Evolutionary conservation across 2,113 vertebrate genomes (phyloP), one percentile per base, ranked within the genome.

Genomic region (Gallinago jamesoni): DNA sequence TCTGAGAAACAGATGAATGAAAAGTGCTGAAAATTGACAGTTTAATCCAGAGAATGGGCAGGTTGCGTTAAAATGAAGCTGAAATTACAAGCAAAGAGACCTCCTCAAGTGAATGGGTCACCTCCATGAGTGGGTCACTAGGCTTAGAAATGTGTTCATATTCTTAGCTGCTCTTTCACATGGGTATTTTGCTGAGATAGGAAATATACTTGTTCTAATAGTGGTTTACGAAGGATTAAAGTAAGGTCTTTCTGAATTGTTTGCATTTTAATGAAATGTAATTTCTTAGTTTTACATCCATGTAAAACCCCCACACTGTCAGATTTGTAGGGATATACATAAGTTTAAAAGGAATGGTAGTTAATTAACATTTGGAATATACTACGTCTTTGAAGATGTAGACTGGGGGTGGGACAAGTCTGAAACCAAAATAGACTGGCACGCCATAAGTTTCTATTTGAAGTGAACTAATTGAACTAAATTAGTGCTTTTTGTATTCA

Each of bases 381-480:
- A 83, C 47, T 76, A 37, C 0, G 5, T 75, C 89, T 91, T 96
- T 94, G 93, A 87, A 95, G 94, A 79, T 79, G 57, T 69, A 89
- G 60, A 80, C 77, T 39, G 62, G 84, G 70, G 74, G 81, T 91
- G 87, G 93, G 50, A 95, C 74, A 90, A 91, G 62, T 87, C 70
- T 96, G 87, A 93, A 96, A 87, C 70, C 27, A 87, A 97, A 96
- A 96, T 94, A 95, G 87, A 74, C 57, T 93, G 78, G 59, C 75
- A 90, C 0, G 0, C 69, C 48, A 9, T 93, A 84, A 87, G 77
- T 87, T 94, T 94, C 89, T 95, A 53, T 95, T 94, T 95, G 89
- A 94, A 89, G 84, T 94, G 77, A 95, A 89, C 91, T 96, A 95
- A 95, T 93, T 93, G 91, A 95, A 91, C 93, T 91, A 92, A 95